phyloP scores from a whole-genome alignment of 2,888 invertebrate genomes.

The Tipula confusa region DNA sequence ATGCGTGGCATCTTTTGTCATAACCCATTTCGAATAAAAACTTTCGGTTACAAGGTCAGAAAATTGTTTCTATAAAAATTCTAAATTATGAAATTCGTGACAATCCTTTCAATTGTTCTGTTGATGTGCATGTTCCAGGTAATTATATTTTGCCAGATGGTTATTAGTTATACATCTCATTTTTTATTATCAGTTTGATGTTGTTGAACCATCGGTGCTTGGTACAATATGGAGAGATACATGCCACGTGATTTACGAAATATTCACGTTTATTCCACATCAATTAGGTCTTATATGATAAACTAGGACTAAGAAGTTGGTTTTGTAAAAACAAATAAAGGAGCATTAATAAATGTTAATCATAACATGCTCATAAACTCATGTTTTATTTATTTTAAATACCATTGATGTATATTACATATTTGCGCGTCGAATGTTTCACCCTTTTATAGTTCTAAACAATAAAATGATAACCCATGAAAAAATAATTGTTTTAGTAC shows the following conservation, averaged over 20 bases:
- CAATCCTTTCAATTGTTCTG: neutral
- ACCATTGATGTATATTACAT: too few relatives aligned
- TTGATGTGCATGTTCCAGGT: neutral
- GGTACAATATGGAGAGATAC: neutral
- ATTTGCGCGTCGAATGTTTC: too few relatives aligned
- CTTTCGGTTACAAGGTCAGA: neutral
- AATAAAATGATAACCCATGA: too few relatives aligned
- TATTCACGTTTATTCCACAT: neutral
- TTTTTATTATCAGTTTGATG: neutral
- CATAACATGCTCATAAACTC: too few relatives aligned
- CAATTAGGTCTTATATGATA: too few relatives aligned
- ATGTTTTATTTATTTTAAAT: too few relatives aligned
- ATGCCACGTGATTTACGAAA: neutral
- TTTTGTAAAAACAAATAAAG: too few relatives aligned
- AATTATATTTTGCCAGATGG: neutral
- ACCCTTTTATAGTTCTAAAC: too few relatives aligned
- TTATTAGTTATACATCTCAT: neutral
- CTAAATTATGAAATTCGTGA: neutral
- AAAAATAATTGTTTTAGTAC: too few relatives aligned
- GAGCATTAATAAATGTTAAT: too few relatives aligned
- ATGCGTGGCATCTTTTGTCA: neutral
- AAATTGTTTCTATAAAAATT: neutral
- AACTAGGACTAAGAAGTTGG: too few relatives aligned
- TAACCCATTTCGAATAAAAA: neutral
- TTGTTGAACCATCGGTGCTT: neutral